These are phyloP conservation scores for Loriculus beryllinus DNA, from an alignment of 2,797 vertebrate genomes.

Conservation along the genomic window DNA sequence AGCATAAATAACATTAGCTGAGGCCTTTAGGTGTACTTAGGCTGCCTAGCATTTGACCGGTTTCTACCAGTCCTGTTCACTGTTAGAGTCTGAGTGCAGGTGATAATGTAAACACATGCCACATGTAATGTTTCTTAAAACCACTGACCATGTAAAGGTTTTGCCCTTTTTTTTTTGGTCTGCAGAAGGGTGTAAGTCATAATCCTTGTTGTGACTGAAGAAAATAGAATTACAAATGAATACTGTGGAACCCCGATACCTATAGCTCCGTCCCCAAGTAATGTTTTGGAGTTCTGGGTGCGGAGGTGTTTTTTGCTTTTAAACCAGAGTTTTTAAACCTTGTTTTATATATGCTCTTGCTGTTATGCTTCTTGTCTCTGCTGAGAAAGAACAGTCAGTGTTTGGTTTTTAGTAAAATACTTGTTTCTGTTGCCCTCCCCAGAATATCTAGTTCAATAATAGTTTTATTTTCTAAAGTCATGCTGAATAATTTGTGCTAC, in stretches of 20 bases:
- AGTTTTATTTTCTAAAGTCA: background rate
- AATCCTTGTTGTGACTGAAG: background rate
- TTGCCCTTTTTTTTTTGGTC: background rate
- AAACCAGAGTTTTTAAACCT: background rate
- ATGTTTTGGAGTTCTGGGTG: background rate
- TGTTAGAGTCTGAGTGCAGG: accelerated
- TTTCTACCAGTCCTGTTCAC: background rate
- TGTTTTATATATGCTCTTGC: background rate
- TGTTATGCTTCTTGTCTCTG: background rate
- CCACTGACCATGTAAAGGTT: accelerated
- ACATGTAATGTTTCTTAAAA: background rate
- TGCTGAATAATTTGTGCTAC: background rate
- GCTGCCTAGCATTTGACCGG: background rate
- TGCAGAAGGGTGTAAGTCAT: background rate
- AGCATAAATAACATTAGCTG: accelerated
- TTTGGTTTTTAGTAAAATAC: background rate
- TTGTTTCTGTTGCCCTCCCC: background rate
- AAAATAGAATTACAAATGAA: background rate
- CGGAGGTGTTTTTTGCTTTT: background rate
- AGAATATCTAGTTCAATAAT: background rate
- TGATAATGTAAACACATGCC: too few relatives aligned
- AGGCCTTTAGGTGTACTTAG: too few relatives aligned
- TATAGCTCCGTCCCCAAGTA: background rate
- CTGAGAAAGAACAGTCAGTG: background rate
- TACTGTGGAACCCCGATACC: background rate